phyloP scores from a whole-genome alignment of 2,797 vertebrate genomes.

The Gadopsis marmoratus region DNA sequence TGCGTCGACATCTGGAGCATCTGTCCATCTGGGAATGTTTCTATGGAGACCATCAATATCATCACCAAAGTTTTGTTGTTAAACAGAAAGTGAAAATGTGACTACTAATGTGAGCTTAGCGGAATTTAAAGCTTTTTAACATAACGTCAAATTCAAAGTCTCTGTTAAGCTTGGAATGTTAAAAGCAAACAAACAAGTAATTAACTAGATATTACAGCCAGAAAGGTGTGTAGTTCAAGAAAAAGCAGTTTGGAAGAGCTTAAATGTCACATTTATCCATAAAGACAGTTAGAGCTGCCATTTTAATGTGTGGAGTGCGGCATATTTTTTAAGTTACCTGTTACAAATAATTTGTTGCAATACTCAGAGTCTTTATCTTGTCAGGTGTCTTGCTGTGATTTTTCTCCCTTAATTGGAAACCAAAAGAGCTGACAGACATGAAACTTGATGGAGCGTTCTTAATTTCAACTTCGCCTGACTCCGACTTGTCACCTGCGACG shows the following conservation, averaged over 20 bases:
- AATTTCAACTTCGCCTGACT: constrained; percentile 27
- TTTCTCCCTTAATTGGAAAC: constrained; percentile 57
- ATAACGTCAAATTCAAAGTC: constrained; percentile 14
- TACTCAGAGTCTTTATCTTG: constrained; percentile 40
- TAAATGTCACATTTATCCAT: constrained; percentile 43
- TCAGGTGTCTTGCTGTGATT: constrained; percentile 46
- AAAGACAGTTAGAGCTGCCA: constrained; percentile 19
- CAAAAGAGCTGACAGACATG: constrained; percentile 42
- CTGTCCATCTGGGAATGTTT: constrained; percentile 12
- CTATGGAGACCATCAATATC: constrained; percentile 1
- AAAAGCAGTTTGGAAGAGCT: constrained; percentile 19
- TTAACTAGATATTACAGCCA: neutral
- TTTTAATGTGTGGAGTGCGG: neutral
- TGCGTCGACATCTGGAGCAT: constrained; percentile 16
- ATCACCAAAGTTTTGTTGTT: neutral
- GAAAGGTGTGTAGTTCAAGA: constrained; percentile 21
- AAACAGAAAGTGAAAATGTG: constrained; percentile 9
- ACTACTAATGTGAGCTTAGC: neutral
- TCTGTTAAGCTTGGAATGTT: neutral
- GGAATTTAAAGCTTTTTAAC: neutral
- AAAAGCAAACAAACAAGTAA: constrained; percentile 31
- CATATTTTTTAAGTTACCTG: constrained; percentile 38
- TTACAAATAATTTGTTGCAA: constrained; percentile 12
- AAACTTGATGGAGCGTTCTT: constrained; percentile 35
- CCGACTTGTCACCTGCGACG: constrained; percentile 31